Evolutionary conservation across 1,140 invertebrate species (phyloP).

Genomic region (Alviniconcha marisindica): DNA sequence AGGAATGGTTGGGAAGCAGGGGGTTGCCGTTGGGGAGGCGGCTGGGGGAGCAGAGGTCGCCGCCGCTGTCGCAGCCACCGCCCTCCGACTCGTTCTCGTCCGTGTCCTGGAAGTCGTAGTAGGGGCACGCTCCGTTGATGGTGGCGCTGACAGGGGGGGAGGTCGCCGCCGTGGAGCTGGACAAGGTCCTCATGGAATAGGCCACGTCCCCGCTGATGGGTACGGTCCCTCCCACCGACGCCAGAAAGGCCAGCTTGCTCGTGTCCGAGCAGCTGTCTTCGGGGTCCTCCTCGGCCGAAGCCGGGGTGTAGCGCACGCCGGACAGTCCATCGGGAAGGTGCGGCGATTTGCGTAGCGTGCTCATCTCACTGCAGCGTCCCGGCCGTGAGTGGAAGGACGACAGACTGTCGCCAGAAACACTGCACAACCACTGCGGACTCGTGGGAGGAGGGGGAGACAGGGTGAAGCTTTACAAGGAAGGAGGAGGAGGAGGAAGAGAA

Average conservation of each 20-base stretch:
- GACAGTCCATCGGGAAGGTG: constrained; percentile 21
- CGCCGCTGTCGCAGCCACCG: constrained; percentile 13
- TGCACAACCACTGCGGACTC: background rate
- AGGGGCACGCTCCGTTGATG: constrained; percentile 8
- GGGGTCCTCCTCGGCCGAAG: constrained; percentile 20
- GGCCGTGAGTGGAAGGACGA: constrained; percentile 1
- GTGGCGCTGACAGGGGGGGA: background rate
- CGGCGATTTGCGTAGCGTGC: background rate
- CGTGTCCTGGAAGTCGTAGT: constrained; percentile 38
- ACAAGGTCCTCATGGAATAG: background rate
- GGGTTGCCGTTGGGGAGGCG: constrained; percentile 21
- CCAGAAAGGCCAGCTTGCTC: constrained; percentile 12
- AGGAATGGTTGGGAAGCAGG: background rate
- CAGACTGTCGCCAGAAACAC: background rate
- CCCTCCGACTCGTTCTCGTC: constrained; percentile 30
- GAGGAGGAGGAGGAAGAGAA: no score
- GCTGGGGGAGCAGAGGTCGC: background rate
- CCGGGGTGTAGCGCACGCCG: constrained; percentile 23
- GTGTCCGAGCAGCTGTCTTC: constrained; percentile 21
- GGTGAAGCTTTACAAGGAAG: background rate
- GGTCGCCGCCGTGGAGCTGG: background rate
- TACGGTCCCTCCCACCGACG: background rate
- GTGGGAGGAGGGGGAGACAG: constrained; percentile 8
- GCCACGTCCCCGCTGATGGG: constrained; percentile 29
- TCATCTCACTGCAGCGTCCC: background rate